Conservation (phyloP, 2,113 vertebrate genomes). For the Macquaria australasica region DNA sequence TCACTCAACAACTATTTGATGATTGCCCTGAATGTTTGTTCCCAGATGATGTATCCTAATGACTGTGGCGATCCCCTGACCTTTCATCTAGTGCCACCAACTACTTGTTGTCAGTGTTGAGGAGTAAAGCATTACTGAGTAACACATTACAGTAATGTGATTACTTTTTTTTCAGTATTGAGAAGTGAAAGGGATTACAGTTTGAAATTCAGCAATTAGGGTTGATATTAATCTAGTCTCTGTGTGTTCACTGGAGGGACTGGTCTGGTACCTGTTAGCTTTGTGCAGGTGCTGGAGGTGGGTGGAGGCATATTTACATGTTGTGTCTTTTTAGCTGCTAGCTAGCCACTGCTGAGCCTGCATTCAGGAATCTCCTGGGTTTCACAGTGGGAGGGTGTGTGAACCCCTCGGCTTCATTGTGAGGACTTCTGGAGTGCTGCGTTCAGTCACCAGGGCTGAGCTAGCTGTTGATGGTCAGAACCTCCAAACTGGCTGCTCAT, state of each 20-base stretch:
- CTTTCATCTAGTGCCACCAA: neutral
- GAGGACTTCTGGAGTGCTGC: neutral
- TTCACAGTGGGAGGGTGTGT: neutral
- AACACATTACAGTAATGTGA: too few relatives aligned
- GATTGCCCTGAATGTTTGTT: neutral
- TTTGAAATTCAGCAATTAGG: too few relatives aligned
- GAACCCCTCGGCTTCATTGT: neutral
- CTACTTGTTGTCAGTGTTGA: too few relatives aligned
- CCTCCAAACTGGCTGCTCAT: neutral
- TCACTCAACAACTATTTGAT: neutral
- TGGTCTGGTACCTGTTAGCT: too few relatives aligned
- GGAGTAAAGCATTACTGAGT: too few relatives aligned
- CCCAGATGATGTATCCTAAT: neutral
- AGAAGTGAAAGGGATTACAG: too few relatives aligned
- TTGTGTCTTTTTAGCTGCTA: neutral
- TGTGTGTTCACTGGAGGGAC: too few relatives aligned
- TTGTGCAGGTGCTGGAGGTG: too few relatives aligned
- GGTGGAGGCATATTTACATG: neutral
- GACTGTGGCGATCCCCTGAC: neutral
- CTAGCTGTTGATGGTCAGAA: slow-evolving; percentile 1
- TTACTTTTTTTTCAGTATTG: too few relatives aligned
- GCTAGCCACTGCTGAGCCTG: neutral
- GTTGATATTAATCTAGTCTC: too few relatives aligned
- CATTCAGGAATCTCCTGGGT: neutral
- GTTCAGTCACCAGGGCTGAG: neutral